Conservation (phyloP, 2,113 vertebrate genomes). For the Pampusana beccarii region DNA sequence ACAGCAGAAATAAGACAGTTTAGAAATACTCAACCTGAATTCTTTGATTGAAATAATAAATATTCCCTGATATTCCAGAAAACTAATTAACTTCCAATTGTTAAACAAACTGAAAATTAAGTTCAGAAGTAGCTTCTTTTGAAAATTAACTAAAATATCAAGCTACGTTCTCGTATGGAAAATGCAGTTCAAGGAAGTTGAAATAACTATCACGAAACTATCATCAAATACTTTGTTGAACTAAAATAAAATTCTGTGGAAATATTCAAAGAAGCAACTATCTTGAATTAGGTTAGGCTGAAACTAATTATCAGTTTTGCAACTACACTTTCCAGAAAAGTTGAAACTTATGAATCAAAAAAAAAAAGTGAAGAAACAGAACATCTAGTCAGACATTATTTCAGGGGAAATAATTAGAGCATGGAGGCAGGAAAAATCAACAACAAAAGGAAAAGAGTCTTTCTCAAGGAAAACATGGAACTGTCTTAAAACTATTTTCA, state of each 20-base stretch:
- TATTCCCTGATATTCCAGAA: neutral
- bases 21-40: neutral
- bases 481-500: constrained; percentile 29
- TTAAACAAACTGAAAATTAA: neutral
- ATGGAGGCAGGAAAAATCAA: neutral
- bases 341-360: neutral
- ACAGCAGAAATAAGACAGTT: neutral
- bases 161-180: neutral
- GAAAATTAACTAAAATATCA: neutral
- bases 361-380: neutral
- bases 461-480: constrained; percentile 6
- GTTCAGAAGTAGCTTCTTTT: neutral
- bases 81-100: neutral
- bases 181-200: neutral
- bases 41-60: neutral
- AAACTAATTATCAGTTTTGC: neutral
- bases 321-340: neutral
- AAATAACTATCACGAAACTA: neutral
- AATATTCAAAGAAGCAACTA: neutral
- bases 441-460: neutral
- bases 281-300: neutral
- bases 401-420: neutral
- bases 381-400: neutral
- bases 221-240: neutral
- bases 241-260: neutral